These are phyloP conservation scores for Magallana gigas DNA, from an alignment of 1,140 invertebrate genomes.

Conservation along the genomic window DNA sequence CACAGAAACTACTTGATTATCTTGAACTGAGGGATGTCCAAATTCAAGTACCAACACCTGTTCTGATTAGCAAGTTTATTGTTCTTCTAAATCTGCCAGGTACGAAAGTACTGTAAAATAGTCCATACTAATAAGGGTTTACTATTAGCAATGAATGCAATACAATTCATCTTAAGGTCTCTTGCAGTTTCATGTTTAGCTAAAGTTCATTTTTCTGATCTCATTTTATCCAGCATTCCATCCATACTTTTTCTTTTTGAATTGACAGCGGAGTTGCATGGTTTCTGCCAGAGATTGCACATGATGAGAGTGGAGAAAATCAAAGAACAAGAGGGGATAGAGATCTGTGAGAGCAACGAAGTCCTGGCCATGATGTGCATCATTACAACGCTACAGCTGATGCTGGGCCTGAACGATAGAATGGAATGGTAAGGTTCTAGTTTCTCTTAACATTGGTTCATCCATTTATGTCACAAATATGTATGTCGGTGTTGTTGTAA, in stretches of 20 bases:
- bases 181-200: too few relatives aligned
- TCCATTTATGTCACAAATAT: too few relatives aligned
- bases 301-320: background rate
- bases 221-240: too few relatives aligned
- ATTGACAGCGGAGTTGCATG: background rate
- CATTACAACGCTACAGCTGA: background rate
- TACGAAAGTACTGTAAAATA: background rate
- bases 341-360: background rate
- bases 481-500: too few relatives aligned
- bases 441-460: too few relatives aligned
- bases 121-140: too few relatives aligned
- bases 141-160: too few relatives aligned
- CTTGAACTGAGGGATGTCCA: background rate
- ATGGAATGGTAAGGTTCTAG: background rate
- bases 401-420: conserved; percentile 5
- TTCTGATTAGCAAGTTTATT: conserved; percentile 7
- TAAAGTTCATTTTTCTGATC: too few relatives aligned
- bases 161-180: too few relatives aligned
- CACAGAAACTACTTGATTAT: background rate
- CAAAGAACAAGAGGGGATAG: background rate
- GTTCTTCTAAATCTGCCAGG: conserved; percentile 19
- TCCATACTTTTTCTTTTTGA: too few relatives aligned
- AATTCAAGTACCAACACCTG: background rate
- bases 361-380: conserved; percentile 6
- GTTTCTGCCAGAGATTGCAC: background rate